These are phyloP conservation scores for Mus minutoides DNA, from an alignment of 2,797 vertebrate genomes.

Conservation along the genomic window DNA sequence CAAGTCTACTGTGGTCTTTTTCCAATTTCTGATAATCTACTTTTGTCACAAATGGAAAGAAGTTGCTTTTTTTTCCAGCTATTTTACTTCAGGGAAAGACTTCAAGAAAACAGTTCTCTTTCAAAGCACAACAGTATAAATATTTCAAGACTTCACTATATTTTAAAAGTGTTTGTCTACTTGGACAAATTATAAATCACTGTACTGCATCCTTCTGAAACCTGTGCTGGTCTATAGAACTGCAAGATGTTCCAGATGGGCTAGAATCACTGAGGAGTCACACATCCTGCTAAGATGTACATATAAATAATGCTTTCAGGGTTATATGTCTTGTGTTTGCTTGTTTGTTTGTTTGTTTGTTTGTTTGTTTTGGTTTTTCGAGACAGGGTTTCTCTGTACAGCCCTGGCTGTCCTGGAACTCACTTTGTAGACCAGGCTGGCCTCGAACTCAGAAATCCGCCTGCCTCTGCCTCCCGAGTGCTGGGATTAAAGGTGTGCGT, in stretches of 20 bases:
- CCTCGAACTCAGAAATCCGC: no score
- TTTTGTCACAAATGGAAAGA: not conserved
- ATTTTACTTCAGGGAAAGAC: not conserved
- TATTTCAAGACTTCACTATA: slow-evolving; percentile 2
- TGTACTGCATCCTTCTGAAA: not conserved
- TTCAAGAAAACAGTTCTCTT: not conserved
- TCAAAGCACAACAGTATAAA: not conserved
- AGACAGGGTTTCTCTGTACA: no score
- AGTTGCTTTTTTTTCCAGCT: not conserved
- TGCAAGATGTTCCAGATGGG: not conserved
- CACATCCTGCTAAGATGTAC: not conserved
- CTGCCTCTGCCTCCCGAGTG: no score
- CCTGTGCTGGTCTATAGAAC: not conserved
- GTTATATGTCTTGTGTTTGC: not conserved
- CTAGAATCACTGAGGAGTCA: not conserved
- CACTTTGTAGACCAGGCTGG: no score
- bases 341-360: no score
- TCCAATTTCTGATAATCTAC: not conserved
- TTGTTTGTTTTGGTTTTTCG: no score
- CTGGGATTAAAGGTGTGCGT: no score
- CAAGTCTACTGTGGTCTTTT: not conserved
- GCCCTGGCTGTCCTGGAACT: no score
- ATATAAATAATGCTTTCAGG: not conserved
- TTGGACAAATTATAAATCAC: not conserved
- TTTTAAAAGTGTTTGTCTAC: slow-evolving; percentile 6